Evolutionary conservation across 2,797 vertebrate species (phyloP).

Genomic region (Otus scops): DNA sequence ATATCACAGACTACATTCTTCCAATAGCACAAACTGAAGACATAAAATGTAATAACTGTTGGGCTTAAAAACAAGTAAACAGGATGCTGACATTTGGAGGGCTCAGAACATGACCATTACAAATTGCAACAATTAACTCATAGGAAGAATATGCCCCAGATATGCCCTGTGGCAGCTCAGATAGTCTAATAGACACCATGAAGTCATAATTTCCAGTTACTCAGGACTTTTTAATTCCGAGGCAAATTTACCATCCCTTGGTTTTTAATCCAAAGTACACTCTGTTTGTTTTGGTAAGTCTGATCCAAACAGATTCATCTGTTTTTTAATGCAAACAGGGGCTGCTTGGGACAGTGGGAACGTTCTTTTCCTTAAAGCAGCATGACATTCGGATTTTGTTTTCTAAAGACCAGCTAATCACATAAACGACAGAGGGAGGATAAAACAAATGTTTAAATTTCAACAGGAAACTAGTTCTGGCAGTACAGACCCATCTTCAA

Average conservation of each 20-base stretch:
- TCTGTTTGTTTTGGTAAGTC: neutral
- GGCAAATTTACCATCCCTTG: neutral
- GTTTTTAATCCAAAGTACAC: neutral
- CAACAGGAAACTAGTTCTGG: neutral
- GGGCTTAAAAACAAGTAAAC: slow-evolving; percentile 14
- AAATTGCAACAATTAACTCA: neutral
- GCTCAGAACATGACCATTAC: neutral
- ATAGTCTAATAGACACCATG: neutral
- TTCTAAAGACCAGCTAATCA: neutral
- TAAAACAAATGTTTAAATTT: neutral
- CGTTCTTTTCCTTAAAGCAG: neutral
- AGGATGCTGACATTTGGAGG: slow-evolving; percentile 11
- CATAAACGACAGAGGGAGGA: neutral
- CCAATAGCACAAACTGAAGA: neutral
- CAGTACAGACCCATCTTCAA: neutral
- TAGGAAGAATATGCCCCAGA: neutral
- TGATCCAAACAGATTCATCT: neutral
- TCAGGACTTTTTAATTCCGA: neutral
- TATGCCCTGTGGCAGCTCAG: neutral
- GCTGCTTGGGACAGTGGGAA: neutral
- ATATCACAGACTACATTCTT: neutral
- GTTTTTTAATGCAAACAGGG: neutral
- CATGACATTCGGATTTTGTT: neutral
- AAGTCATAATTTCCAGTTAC: slow-evolving; percentile 25
- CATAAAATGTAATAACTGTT: neutral